Evolutionary conservation across 2,888 invertebrate genomes (phyloP), one percentile per base, ranked within the genome.

Genomic region (Thecophora atra): DNA sequence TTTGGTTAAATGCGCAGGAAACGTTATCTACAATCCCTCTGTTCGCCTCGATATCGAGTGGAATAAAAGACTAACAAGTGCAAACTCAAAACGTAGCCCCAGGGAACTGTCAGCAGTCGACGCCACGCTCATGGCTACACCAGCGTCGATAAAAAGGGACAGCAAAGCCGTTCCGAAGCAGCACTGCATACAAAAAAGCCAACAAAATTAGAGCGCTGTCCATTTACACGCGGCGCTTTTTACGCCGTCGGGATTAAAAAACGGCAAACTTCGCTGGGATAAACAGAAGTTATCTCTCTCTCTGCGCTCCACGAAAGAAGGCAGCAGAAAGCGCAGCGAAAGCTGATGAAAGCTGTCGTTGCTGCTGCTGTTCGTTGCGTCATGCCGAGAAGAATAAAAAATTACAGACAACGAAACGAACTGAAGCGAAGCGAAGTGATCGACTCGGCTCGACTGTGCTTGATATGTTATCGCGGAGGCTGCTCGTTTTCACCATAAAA

Each of bases 151-250:
- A 37, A 37, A 37, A 37, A 37, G 37, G 11, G 37, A 8, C 1
- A 1, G 11, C 6, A 30, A 37, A 37, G 11, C 37, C 6, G 11
- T 11, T 8, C 7, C 5, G 37, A 37, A 37, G 11, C 6, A 37
- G 11, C 11, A 37, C 37, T 37, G 11, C 37, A 37, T 2, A 37
- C 37, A 37, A 6, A 8, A 37, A 37, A 37, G 7, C 37, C 56
- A 52, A 19, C 19, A 63, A 63, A 63, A 42, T 63, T 63, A 63
- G 63, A 19, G 42, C 42, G 37, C 63, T 37, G 21, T 42, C 63
- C 21, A 30, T 63, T 63, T 63, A 21, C 44, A 63, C 13, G 21
- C 37, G 28, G 37, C 21, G 3, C 19, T 63, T 44, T 63, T 63
- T 63, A 37, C 63, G 37, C 63, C 63, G 21, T 19, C 21, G 63